Evolutionary conservation across 2,888 invertebrate species (phyloP), one percentile per base, ranked within the genome.

Genomic region (Sturmia bella): DNA sequence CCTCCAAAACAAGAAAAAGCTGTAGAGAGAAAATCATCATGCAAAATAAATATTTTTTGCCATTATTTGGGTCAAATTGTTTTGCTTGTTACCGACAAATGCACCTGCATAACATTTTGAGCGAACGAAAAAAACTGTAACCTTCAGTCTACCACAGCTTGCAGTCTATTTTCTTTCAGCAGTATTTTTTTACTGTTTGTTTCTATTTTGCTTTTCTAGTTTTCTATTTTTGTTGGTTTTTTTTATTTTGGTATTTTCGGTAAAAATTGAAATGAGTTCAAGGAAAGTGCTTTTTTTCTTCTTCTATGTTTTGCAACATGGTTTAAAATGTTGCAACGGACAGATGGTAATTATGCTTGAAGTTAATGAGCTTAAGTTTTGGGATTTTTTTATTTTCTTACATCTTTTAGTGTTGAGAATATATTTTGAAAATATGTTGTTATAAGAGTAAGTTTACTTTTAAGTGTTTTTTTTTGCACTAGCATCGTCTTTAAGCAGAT

Each of bases 341-440:
- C 84, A 83, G 85, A 84, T 79, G 83, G 78, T 85, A 85, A 85
- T 85, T 85, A 85, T 61, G 83, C 83, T 83, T 82, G 85, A 85
- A 81, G 81, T 81, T 81, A 69, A 57, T 80, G 75, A 72, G 48
- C 39, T 56, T 56, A 48, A 45, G n/a, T 27, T 39, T 68, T n/a
- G 11, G 24, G 9, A 19, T 21, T 43, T 74, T 57, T 19, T 48
- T 27, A 2, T 52, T 17, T 68, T 48, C 5, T 48, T 45, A 11
- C 39, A 11, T 13, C 48, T 15, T 12, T n/a, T 37, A 41, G n/a
- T 43, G 17, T 54, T 63, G 1, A 52, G 24, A 15, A 45, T 32
- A 19, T 41, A 50, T 43, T 15, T 48, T 9, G 43, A 11, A 48
- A 21, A 73, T 73, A 77, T 39, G 56, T 69, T 68, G 64, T 9